Evolutionary conservation across 2,888 invertebrate genomes (phyloP), one percentile per base, ranked within the genome.

Genomic region (Heliothis peltigera): DNA sequence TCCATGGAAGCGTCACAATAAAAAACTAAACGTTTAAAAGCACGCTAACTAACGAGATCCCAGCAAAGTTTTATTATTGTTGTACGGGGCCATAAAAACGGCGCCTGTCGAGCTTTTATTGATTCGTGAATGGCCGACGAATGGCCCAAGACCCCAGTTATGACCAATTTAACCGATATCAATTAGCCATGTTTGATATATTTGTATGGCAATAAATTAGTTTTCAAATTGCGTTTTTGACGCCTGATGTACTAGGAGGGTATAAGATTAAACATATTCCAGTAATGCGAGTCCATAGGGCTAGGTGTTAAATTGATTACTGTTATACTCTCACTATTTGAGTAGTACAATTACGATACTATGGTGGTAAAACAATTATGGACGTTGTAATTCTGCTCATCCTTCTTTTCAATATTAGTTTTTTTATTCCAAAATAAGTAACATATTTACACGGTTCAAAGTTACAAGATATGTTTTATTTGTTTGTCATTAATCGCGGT

Each of bases 81-180:
- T 82, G 78, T 84, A 79, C 74, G 64, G 73, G 64, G 71, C 69
- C 70, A 85, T 87, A 87, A 87, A 87, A 86, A 79, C 72, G 84
- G 83, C 85, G 87, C 86, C 82, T 81, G 75, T 72, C 70, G 55
- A 70, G 54, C 66, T 80, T 80, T 80, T 80, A 80, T 81, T 77
- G 80, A 81, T 76, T 74, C 66, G 71, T 76, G 79, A 78, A 83
- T 76, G 75, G 69, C 54, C 72, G 66, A 69, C 73, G 77, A 73
- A 77, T 77, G 73, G 76, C 52, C 67, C 63, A 63, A 72, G 77
- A 81, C 60, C 63, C 67, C 63, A 51, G 70, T 80, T 84, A 85
- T 79, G 80, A 80, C 83, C 88, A 88, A 88, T 89, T 86, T 87
- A 84, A 83, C 81, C 80, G 64, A 88, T 87, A 89, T 84, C 87